Evolutionary conservation across 2,113 vertebrate genomes (phyloP), one percentile per base, ranked within the genome.

Genomic region (Miniopterus natalensis): DNA sequence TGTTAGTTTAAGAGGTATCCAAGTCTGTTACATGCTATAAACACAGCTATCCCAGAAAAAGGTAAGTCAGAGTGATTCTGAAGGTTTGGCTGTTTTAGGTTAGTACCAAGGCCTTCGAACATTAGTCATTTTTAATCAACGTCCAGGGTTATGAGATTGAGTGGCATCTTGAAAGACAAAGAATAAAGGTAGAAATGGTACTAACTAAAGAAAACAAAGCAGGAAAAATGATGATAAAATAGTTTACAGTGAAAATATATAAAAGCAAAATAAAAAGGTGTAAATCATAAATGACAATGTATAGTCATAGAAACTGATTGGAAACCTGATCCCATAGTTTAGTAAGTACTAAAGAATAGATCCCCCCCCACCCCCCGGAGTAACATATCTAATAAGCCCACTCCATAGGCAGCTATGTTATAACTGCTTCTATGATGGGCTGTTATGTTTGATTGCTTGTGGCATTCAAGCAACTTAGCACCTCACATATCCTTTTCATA

Each of bases 31-130:
- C 84, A 95, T 95, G 95, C 92, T 95, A 86, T 23, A 59, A 70
- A 80, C 70, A 77, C 63, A 95, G 97, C 95, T 97, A 90, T 96
- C 94, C 96, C 96, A 97, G 95, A 92, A 91, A 88, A 97, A 91
- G 84, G 97, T 95, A 95, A 95, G 96, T 92, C 95, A 98, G 95
- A 96, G 75, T 79, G 75, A 96, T 45, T 36, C 29, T 57, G 97
- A 96, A 90, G 83, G 97, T 85, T 47, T 83, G 77, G 75, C 91
- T 88, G 73, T 42, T 73, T 97, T 98, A 98, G 97, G 98, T 98
- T 98, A 99, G 98, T 98, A 98, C 96, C 96, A 98, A 99, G 98
- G 98, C 98, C 98, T 99, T 98, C 96, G 94, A 98, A 98, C 75
- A 95, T 94, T 86, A 97, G 96, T 94, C 85, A 73, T 71, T 97